Evolutionary conservation across 2,888 invertebrate species (phyloP).

Genomic region (Idaea straminata): DNA sequence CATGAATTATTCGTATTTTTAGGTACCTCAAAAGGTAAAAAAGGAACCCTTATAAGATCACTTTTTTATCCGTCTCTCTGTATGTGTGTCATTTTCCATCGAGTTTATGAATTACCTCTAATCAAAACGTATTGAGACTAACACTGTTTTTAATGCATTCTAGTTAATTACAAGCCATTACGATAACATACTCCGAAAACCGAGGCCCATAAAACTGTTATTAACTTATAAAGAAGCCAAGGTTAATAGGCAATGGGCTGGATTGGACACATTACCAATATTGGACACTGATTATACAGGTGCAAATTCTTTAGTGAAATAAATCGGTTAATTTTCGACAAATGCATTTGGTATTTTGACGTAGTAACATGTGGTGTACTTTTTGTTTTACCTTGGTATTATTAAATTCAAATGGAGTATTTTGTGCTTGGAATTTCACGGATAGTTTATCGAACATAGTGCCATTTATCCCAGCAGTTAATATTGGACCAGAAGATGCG

Average conservation of each 20-base stretch:
- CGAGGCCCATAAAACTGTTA: not conserved
- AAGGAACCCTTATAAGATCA: too few species aligned
- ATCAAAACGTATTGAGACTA: not conserved
- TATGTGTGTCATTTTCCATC: not conserved
- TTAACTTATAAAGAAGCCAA: not conserved
- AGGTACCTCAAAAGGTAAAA: too few species aligned
- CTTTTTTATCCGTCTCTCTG: too few species aligned
- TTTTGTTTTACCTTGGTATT: not conserved
- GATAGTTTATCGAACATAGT: conserved; percentile 19
- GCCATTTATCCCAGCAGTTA: conserved; percentile 1
- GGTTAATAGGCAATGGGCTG: not conserved
- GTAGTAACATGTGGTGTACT: not conserved
- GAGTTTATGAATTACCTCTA: not conserved
- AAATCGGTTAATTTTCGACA: not conserved
- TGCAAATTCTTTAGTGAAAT: not conserved
- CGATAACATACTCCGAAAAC: not conserved
- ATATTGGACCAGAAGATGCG: conserved; percentile 40
- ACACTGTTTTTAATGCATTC: not conserved
- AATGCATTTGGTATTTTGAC: not conserved
- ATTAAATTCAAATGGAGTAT: not conserved
- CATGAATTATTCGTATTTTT: too few species aligned
- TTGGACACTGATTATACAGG: not conserved
- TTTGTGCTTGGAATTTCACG: conserved; percentile 20
- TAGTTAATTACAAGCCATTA: not conserved
- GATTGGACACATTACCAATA: not conserved